Conservation (phyloP, 1,140 invertebrate genomes). For the Eupristina koningsbergeri region DNA sequence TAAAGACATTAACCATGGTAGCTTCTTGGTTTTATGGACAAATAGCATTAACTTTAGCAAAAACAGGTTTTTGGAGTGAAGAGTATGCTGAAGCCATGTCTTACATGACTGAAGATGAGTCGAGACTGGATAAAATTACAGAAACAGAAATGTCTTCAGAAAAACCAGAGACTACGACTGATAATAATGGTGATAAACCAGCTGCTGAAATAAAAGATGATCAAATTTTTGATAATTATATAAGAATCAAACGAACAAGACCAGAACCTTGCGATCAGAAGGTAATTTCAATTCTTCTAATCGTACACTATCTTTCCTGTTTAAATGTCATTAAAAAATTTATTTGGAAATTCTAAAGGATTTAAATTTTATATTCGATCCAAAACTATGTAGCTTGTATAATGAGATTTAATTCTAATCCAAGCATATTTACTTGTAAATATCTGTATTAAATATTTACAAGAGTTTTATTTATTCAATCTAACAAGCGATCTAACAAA, state of each 20-base stretch:
- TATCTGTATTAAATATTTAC: no score
- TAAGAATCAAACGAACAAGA: slow-evolving; percentile 83
- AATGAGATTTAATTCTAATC: no score
- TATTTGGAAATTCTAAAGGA: no score
- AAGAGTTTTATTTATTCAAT: no score
- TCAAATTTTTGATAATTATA: slow-evolving; percentile 75
- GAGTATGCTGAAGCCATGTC: slow-evolving; percentile 66
- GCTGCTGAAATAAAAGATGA: slow-evolving; percentile 71
- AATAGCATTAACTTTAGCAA: slow-evolving; percentile 70
- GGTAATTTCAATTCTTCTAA: slow-evolving; percentile 58
- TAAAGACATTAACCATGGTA: slow-evolving; percentile 65
- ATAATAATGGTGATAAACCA: slow-evolving; percentile 68
- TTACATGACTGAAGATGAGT: slow-evolving; percentile 62
- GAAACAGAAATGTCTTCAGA: slow-evolving; percentile 67
- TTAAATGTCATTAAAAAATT: no score
- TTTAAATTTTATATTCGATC: no score
- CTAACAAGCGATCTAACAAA: no score
- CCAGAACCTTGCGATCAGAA: slow-evolving; percentile 86
- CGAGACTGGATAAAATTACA: slow-evolving; percentile 55
- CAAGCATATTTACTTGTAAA: no score
- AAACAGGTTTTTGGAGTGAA: slow-evolving; percentile 66
- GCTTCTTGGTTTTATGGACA: slow-evolving; percentile 72
- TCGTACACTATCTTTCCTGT: not conserved
- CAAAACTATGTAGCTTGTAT: no score
- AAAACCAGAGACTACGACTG: slow-evolving; percentile 52